Percentiles rank a stretch among this genome's conserved stretches.
phyloP scores from a whole-genome alignment of 2,888 invertebrate species.

The Aelia acuminata region DNA sequence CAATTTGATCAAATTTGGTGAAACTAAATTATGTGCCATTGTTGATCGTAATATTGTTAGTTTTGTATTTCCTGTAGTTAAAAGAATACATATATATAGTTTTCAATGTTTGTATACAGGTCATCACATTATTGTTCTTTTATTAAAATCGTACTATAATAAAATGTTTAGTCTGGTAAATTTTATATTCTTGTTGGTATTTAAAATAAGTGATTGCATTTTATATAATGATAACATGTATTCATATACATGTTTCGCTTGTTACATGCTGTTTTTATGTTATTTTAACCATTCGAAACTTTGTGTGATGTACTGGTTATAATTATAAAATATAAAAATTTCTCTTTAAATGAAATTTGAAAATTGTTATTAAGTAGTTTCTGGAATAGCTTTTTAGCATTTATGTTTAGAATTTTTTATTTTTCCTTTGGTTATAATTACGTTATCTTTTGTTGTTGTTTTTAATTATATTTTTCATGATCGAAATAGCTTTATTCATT shows the following conservation, averaged over 20 bases:
- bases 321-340: neutral
- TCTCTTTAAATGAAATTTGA: neutral
- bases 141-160: neutral
- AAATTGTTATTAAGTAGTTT: neutral
- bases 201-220: slow-evolving; percentile 20
- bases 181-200: slow-evolving; percentile 17
- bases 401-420: neutral
- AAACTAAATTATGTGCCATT: slow-evolving; percentile 4
- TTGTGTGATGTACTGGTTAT: neutral
- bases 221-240: neutral
- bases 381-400: neutral
- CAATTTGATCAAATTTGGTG: slow-evolving; percentile 10
- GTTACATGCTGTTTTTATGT: neutral
- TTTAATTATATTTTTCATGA: too few species aligned
- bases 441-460: neutral
- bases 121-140: neutral
- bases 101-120: slow-evolving; percentile 21
- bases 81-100: neutral
- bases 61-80: slow-evolving; percentile 29
- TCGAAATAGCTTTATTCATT: too few species aligned
- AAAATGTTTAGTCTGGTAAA: slow-evolving; percentile 16
- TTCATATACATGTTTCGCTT: neutral
- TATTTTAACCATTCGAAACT: neutral
- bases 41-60: slow-evolving; percentile 41
- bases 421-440: too few species aligned